Evolutionary conservation across 2,888 invertebrate genomes (phyloP).

Genomic region (Drosophila mayaguana): DNA sequence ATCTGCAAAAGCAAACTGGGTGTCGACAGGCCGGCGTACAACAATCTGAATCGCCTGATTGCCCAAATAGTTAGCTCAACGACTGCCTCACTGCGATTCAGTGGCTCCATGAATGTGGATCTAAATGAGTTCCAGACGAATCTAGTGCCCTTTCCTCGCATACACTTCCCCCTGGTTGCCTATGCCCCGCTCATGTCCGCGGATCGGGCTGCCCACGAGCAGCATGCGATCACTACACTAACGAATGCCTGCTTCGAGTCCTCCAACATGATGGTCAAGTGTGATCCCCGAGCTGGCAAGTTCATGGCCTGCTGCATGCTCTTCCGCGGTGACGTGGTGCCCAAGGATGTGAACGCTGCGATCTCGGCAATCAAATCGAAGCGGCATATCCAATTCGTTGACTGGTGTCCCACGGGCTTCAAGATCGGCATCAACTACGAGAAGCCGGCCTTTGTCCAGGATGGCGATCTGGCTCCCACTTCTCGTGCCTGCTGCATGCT

Average conservation of each 20-base stretch:
- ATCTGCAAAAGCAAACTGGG: constrained; percentile 94
- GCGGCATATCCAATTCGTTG: constrained; percentile 94
- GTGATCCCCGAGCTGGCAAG: constrained; percentile 92
- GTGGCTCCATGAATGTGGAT: constrained; percentile 95
- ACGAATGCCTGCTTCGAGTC: constrained; percentile 96
- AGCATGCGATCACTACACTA: constrained; percentile 88
- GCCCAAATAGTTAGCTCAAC: constrained; percentile 94
- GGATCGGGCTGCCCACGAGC: constrained; percentile 78
- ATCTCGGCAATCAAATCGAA: constrained; percentile 92
- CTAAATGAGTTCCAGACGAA: constrained; percentile 96
- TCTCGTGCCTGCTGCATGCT: constrained; percentile 95
- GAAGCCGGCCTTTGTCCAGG: constrained; percentile 91
- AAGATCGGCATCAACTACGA: constrained; percentile 95
- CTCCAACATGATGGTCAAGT: constrained; percentile 94
- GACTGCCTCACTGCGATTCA: constrained; percentile 94
- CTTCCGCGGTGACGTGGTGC: constrained; percentile 95
- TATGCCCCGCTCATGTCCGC: constrained; percentile 83
- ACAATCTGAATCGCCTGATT: constrained; percentile 89
- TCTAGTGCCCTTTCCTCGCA: constrained; percentile 95
- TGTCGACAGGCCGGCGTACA: constrained; percentile 90
- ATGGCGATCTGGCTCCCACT: constrained; percentile 92
- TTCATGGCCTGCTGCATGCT: constrained; percentile 96
- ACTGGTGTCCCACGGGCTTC: constrained; percentile 97
- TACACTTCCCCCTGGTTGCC: constrained; percentile 87
- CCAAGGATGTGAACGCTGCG: constrained; percentile 94